Base-by-base conservation (phyloP, 2,888 invertebrate genomes). In the Yponomeuta sedellus region DNA sequence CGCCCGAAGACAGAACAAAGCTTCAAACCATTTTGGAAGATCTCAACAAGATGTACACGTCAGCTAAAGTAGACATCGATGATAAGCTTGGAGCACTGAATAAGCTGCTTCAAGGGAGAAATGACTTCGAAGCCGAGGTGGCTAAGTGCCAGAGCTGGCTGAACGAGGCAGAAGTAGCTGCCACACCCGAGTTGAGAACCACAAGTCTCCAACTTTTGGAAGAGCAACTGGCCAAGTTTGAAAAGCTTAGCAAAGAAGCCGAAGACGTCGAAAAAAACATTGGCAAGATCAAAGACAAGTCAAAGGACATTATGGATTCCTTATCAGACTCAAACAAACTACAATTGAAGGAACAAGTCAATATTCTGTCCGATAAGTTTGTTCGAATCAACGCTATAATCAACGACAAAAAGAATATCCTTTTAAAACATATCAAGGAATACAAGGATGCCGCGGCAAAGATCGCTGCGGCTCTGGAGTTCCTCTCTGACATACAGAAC, bases 111-210 rank as follows among this genome's bases (percentile, higher is more conserved):
- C 94, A 95, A 80, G 94, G 95, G 16, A 93, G 98, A 68, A 95
- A 94, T 75, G 93, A 95, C 63, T 97, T 97, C 74, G 98, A 98
- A 84, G 93, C 92, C 61, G 95, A 96, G 68, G 92, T 96, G 64
- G 95, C 96, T 67, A 94, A 95, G 74, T 95, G 97, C 77, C 94
- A 96, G 70, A 94, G 96, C 73, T 98, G 98, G 98, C 90, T 98
- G 57, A 96, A 96, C 72, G 96, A 98, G 86, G 97, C 97, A 39
- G 97, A 98, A 83, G 96, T 96, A 0, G 95, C 96, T 3, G 95
- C 96, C 1, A 95, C 96, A 11, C 94, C 95, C 44, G 97, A 97
- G 76, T 89, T 97, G 4, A 93, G 96, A 61, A 94, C 95, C 22
- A 94, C 96, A 0, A 96, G 95, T 75, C 91, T 97, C 22, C 96